Percentiles rank a stretch among this genome's conserved stretches.
These are phyloP conservation scores for Cerastoderma edule DNA, from an alignment of 2,888 invertebrate species.

Conservation along the genomic window DNA sequence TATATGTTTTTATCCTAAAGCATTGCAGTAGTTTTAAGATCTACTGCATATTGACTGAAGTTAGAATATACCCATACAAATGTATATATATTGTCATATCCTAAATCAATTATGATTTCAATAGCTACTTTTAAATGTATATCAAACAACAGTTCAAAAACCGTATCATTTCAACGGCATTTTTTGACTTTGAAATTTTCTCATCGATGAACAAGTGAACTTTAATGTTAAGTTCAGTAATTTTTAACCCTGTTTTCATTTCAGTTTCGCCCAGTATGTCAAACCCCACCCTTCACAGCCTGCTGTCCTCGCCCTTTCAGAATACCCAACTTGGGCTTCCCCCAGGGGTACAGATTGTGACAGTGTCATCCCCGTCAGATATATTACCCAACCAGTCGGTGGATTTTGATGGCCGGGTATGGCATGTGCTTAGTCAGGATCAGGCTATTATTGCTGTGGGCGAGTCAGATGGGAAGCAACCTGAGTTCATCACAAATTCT, in stretches of 20 bases:
- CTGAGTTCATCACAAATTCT: conserved; percentile 30
- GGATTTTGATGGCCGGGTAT: conserved; percentile 64
- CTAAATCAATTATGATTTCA: no score
- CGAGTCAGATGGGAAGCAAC: conserved; percentile 51
- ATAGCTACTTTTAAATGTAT: no score
- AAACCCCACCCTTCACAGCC: conserved; percentile 75
- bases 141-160: no score
- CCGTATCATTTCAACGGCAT: background rate
- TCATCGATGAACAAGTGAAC: background rate
- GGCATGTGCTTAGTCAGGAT: conserved; percentile 76
- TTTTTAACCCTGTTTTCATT: conserved; percentile 21
- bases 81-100: no score
- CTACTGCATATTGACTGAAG: no score
- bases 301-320: conserved; percentile 71
- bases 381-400: conserved; percentile 60
- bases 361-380: conserved; percentile 70
- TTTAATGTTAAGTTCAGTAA: background rate
- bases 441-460: conserved; percentile 75
- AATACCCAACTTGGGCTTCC: conserved; percentile 63
- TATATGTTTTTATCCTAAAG: background rate
- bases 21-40: no score
- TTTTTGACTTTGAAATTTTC: background rate
- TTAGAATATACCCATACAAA: no score
- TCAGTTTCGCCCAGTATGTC: conserved; percentile 63
- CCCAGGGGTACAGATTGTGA: conserved; percentile 77